Evolutionary conservation across 2,797 vertebrate species (phyloP).

Genomic region (Melanogrammus aeglefinus): DNA sequence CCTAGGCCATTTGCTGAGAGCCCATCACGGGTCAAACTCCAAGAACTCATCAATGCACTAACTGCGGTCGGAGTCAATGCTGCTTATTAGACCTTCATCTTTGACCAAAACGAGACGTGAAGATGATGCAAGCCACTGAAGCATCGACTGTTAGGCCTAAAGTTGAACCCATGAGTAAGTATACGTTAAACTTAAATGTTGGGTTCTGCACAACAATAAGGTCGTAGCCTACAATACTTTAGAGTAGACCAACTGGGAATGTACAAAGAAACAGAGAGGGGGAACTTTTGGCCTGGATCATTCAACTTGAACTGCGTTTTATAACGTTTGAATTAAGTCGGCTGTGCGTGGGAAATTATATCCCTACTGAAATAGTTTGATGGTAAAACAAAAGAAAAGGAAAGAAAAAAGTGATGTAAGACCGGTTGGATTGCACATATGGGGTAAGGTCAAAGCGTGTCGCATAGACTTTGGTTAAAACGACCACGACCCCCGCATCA

Average conservation of each 20-base stretch:
- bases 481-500: background rate
- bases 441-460: too few relatives aligned
- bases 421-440: background rate
- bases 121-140: background rate
- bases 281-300: too few relatives aligned
- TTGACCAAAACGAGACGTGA: background rate
- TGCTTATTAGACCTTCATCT: background rate
- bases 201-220: background rate
- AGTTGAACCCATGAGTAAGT: background rate
- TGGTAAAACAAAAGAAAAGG: background rate
- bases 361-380: background rate
- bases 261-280: too few relatives aligned
- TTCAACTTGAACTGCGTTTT: too few relatives aligned
- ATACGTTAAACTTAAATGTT: background rate
- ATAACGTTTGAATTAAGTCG: background rate
- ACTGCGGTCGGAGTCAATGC: background rate
- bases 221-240: background rate
- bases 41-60: background rate
- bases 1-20: background rate
- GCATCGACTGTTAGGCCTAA: background rate
- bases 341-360: background rate
- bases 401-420: background rate
- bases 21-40: background rate
- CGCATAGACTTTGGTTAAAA: background rate
- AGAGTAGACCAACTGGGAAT: background rate